phyloP scores from a whole-genome alignment of 2,888 invertebrate genomes.

The Lasius platythorax region DNA sequence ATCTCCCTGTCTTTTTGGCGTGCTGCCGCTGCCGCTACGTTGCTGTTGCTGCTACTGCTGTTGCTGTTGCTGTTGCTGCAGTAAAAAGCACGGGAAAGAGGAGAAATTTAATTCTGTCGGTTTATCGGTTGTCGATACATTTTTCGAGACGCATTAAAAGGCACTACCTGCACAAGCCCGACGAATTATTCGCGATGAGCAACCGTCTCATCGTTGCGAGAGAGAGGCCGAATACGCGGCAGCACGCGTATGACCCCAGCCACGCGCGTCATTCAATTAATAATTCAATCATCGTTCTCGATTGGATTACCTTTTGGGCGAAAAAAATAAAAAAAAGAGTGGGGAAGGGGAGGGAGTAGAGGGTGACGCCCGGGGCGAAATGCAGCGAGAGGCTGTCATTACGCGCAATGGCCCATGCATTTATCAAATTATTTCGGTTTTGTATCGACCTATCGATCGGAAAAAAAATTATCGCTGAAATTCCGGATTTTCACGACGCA shows the following conservation, averaged over 20 bases:
- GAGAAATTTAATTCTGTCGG: constrained; percentile 62
- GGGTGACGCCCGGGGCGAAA: constrained; percentile 61
- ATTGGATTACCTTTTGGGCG: constrained; percentile 83
- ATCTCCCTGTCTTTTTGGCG: constrained; percentile 51
- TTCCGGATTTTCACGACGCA: constrained; percentile 40
- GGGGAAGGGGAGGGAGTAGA: constrained; percentile 8
- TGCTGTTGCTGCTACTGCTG: neutral
- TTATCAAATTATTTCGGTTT: constrained; percentile 81
- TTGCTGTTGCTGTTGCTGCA: constrained; percentile 15
- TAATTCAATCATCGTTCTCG: constrained; percentile 85
- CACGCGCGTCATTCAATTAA: constrained; percentile 84
- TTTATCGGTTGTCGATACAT: constrained; percentile 64
- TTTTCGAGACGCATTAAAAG: constrained; percentile 65
- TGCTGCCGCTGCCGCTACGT: neutral
- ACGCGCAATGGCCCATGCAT: constrained; percentile 73
- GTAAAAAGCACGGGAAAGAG: constrained; percentile 59
- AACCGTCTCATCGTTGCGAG: constrained; percentile 58
- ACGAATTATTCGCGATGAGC: constrained; percentile 64
- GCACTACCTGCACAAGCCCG: constrained; percentile 54
- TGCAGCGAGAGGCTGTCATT: constrained; percentile 76
- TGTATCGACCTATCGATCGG: constrained; percentile 75
- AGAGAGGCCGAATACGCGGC: constrained; percentile 55
- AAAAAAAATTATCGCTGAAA: constrained; percentile 49
- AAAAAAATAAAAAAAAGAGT: constrained; percentile 69
- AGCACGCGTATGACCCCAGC: constrained; percentile 78